Conservation (phyloP, 2,797 vertebrate species). For the Muraenolepis orangiensis region DNA sequence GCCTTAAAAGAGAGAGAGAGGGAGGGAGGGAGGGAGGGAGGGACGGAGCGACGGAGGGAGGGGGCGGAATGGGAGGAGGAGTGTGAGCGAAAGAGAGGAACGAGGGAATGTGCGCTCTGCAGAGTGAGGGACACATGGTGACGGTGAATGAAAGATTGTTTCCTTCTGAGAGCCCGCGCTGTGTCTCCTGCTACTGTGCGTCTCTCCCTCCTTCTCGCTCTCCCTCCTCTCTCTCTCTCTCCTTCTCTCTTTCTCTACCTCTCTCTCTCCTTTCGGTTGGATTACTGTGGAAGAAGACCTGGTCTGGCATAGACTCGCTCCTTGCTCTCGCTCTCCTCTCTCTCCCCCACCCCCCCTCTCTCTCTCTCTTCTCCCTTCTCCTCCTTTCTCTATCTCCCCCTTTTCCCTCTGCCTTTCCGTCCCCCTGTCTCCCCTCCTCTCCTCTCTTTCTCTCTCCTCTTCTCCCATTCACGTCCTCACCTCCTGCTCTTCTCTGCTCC, state of each 20-base stretch:
- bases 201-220: conserved; percentile 36
- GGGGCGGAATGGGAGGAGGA: conserved; percentile 54
- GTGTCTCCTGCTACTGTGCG: conserved; percentile 29
- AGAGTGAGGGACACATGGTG: conserved; percentile 77
- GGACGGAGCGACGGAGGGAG: conserved; percentile 18
- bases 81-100: conserved; percentile 57
- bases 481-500: conserved; percentile 56
- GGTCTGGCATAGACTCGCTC: conserved; percentile 37
- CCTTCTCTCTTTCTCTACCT: background rate
- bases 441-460: conserved; percentile 17
- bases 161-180: conserved; percentile 59
- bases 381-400: conserved; percentile 27
- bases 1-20: conserved; percentile 75
- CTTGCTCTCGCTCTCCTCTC: background rate
- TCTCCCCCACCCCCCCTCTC: conserved; percentile 30
- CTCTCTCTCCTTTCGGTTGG: conserved; percentile 39
- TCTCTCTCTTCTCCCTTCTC: conserved; percentile 9
- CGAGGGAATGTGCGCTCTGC: conserved; percentile 58
- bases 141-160: conserved; percentile 78
- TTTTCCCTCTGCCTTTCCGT: conserved; percentile 27
- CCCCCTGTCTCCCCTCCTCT: conserved; percentile 25
- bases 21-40: conserved; percentile 51
- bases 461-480: conserved; percentile 36
- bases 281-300: conserved; percentile 67
- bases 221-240: conserved; percentile 27